Evolutionary conservation across 2,888 invertebrate species (phyloP).

Genomic region (Furcula furcula): DNA sequence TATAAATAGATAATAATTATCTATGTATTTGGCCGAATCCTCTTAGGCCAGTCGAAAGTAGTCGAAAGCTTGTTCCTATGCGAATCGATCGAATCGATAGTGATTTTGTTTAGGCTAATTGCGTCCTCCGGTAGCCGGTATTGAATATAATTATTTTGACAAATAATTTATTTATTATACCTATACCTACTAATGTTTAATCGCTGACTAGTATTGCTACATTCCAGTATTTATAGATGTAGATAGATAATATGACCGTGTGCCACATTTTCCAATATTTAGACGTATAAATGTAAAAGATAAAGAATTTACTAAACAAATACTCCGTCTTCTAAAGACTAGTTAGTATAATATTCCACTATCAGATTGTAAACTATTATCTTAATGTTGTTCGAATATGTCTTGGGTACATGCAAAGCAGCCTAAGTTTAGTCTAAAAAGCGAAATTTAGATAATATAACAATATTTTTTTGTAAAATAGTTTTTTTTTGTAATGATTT

Average conservation of each 20-base stretch:
- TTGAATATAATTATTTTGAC: background rate
- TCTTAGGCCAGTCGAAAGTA: no score
- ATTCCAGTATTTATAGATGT: slow-evolving; percentile 27
- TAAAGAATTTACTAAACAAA: slow-evolving; percentile 18
- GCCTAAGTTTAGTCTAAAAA: slow-evolving; percentile 4
- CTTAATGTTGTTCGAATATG: background rate
- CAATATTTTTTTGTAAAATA: slow-evolving; percentile 25
- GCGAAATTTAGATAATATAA: slow-evolving; percentile 10
- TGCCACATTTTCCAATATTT: slow-evolving; percentile 24
- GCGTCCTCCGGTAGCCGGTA: no score
- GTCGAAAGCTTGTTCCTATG: no score
- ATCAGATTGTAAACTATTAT: slow-evolving; percentile 1
- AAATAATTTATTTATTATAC: slow-evolving; percentile 13
- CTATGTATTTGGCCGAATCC: no score
- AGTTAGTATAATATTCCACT: slow-evolving; percentile 9
- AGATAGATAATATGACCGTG: slow-evolving; percentile 13
- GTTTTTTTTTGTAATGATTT: no score
- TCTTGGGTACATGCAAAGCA: background rate
- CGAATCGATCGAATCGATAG: no score
- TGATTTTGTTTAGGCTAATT: no score
- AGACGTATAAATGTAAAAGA: slow-evolving; percentile 12
- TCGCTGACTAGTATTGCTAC: slow-evolving; percentile 9
- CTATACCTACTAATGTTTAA: no score
- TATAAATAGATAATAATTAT: no score
- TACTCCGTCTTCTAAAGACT: slow-evolving; percentile 21